These are phyloP conservation scores for Autographa pulchrina DNA, from an alignment of 2,888 invertebrate species.

Conservation along the genomic window DNA sequence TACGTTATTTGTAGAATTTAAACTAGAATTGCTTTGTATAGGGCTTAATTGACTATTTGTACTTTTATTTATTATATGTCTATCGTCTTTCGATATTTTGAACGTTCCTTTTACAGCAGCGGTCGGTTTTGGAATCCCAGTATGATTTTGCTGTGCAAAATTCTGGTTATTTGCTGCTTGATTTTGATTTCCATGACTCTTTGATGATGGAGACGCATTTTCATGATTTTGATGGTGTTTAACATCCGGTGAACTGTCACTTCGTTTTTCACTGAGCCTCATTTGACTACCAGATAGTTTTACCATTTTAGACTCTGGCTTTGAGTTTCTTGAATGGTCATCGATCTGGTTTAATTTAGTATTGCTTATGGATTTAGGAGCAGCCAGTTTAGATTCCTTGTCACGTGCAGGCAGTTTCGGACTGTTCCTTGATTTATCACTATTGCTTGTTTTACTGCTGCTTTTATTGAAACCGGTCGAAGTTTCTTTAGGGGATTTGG, in stretches of 20 bases:
- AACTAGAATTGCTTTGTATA: constrained; percentile 89
- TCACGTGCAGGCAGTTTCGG: constrained; percentile 84
- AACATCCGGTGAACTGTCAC: constrained; percentile 69
- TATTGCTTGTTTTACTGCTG: constrained; percentile 77
- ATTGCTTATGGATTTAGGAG: constrained; percentile 87
- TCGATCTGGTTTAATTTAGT: constrained; percentile 86
- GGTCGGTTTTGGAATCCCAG: constrained; percentile 96
- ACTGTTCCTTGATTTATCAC: constrained; percentile 85
- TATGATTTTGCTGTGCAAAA: constrained; percentile 77
- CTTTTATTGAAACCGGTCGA: constrained; percentile 79
- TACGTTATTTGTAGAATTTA: constrained; percentile 87
- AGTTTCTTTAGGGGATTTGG: constrained; percentile 84
- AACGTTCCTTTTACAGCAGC: constrained; percentile 97
- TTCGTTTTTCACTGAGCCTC: constrained; percentile 79
- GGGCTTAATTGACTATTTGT: constrained; percentile 89
- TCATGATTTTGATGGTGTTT: constrained; percentile 73
- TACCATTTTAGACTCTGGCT: constrained; percentile 83
- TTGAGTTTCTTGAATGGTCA: constrained; percentile 77
- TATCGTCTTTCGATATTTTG: constrained; percentile 91
- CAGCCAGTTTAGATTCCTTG: constrained; percentile 87
- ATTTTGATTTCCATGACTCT: constrained; percentile 67
- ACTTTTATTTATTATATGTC: constrained; percentile 87
- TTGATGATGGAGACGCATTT: constrained; percentile 63
- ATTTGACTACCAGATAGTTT: constrained; percentile 85
- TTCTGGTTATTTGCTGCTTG: constrained; percentile 83